A percentile compares a stretch with the other conserved stretches of the same genome.
Conservation (phyloP, 2,888 invertebrate species). For the Hartigia nigra region DNA sequence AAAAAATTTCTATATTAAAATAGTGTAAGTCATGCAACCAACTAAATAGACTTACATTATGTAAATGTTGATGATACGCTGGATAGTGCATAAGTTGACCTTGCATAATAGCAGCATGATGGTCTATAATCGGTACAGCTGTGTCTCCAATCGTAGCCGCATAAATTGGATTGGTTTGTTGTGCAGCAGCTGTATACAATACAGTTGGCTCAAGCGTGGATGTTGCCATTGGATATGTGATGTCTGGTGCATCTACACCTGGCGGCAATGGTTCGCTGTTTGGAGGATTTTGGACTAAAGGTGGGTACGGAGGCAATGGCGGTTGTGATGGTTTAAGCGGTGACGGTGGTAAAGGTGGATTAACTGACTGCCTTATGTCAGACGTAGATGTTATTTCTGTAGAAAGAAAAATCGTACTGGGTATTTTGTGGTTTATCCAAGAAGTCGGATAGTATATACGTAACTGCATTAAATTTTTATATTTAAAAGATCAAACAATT, state of each 20-base stretch:
- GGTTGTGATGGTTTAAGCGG: slow-evolving; percentile 41
- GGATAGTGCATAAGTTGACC: slow-evolving; percentile 61
- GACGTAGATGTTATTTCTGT: background rate
- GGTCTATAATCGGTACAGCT: slow-evolving; percentile 51
- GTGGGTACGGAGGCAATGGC: slow-evolving; percentile 39
- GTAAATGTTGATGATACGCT: slow-evolving; percentile 58
- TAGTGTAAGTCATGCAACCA: background rate
- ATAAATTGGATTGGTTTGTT: slow-evolving; percentile 54
- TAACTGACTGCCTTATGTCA: slow-evolving; percentile 14
- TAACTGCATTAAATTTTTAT: background rate
- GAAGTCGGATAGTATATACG: background rate
- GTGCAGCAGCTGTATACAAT: slow-evolving; percentile 48
- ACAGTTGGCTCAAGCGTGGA: slow-evolving; percentile 53
- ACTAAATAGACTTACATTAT: slow-evolving; percentile 47
- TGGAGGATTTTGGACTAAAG: slow-evolving; percentile 36
- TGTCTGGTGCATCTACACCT: slow-evolving; percentile 68
- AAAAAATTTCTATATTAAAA: slow-evolving; percentile 11
- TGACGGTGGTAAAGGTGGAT: slow-evolving; percentile 43
- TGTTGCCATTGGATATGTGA: slow-evolving; percentile 54
- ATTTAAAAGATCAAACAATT: background rate
- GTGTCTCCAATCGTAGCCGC: slow-evolving; percentile 56
- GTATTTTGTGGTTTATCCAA: too few species aligned
- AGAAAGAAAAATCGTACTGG: background rate
- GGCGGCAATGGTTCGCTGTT: slow-evolving; percentile 68
- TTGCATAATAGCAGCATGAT: slow-evolving; percentile 56